phyloP scores from a whole-genome alignment of 2,113 vertebrate species.

The Catagonus wagneri region DNA sequence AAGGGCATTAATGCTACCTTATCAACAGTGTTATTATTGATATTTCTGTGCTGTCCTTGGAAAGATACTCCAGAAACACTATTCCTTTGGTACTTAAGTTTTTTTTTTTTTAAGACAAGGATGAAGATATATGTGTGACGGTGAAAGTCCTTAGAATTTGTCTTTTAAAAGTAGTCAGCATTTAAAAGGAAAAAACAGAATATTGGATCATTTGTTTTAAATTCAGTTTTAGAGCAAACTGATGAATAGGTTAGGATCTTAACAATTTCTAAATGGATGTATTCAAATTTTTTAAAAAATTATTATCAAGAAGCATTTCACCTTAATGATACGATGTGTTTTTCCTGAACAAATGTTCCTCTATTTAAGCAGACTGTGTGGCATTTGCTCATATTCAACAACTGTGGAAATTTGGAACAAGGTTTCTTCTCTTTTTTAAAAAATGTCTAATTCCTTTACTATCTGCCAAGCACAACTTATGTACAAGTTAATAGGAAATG shows the following conservation, averaged over 20 bases:
- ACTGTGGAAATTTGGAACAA: slow-evolving; percentile 70
- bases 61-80: not conserved
- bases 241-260: slow-evolving; percentile 9
- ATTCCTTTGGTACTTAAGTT: not conserved
- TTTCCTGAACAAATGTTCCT: slow-evolving; percentile 79
- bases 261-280: slow-evolving; percentile 41
- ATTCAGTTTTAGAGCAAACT: slow-evolving; percentile 51
- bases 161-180: not conserved
- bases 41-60: slow-evolving; percentile 36
- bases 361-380: slow-evolving; percentile 83
- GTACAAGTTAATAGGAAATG: slow-evolving; percentile 40
- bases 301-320: not conserved
- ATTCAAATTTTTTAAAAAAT: slow-evolving; percentile 66
- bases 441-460: slow-evolving; percentile 59
- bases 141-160: slow-evolving; percentile 16
- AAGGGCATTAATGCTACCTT: not conserved
- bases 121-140: slow-evolving; percentile 39
- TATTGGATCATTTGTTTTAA: not conserved
- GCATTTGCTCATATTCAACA: slow-evolving; percentile 82
- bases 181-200: not conserved
- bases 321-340: slow-evolving; percentile 66
- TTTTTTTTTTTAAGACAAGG: not conserved
- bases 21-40: not conserved
- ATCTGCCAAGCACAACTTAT: slow-evolving; percentile 66
- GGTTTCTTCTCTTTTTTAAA: slow-evolving; percentile 60